These are phyloP conservation scores for Rhabdomys dilectus DNA, from an alignment of 2,113 vertebrate species.

Conservation along the genomic window DNA sequence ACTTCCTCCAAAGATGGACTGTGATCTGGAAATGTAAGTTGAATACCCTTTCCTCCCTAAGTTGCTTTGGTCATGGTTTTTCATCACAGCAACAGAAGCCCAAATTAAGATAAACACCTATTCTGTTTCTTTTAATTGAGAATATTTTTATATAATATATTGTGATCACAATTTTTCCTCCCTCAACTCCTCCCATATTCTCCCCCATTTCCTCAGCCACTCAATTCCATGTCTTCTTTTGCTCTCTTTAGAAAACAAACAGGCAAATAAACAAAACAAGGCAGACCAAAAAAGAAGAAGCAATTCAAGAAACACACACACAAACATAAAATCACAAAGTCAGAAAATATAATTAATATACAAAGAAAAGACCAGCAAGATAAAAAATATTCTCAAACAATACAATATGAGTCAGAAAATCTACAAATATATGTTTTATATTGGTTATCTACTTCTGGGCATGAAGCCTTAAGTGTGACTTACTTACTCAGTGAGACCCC, in stretches of 20 bases:
- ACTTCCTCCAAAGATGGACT: background rate
- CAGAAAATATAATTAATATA: background rate
- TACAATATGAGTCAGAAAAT: background rate
- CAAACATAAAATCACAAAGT: background rate
- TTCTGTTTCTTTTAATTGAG: background rate
- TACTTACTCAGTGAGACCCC: background rate
- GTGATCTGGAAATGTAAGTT: background rate
- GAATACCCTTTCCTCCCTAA: background rate
- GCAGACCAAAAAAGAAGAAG: background rate
- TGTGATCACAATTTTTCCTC: background rate
- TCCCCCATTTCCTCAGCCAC: background rate
- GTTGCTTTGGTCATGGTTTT: background rate
- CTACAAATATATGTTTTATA: background rate
- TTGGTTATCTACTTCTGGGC: background rate
- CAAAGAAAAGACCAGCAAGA: background rate
- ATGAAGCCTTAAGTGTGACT: background rate
- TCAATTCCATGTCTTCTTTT: background rate
- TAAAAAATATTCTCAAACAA: background rate
- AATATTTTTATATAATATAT: background rate
- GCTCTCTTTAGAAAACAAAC: background rate
- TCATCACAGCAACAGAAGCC: background rate
- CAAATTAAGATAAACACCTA: background rate
- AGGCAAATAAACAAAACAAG: background rate
- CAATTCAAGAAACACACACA: background rate
- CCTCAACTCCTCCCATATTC: background rate